A percentile compares a stretch with the other conserved stretches of the same genome.
Evolutionary conservation across 2,113 vertebrate genomes (phyloP).

Genomic region (Danio rerio): GRCz12tu NC_133189.1:37521501-37522000

Average conservation of each 20-base stretch:
- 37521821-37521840: slow-evolving; percentile 30
- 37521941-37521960: slow-evolving; percentile 45
- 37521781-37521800: slow-evolving; percentile 62
- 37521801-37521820: slow-evolving; percentile 53
- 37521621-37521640: slow-evolving; percentile 39
- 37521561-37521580: slow-evolving; percentile 4
- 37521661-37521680: slow-evolving; percentile 59
- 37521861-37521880: slow-evolving; percentile 61
- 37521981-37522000: slow-evolving; percentile 61
- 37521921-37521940: slow-evolving; percentile 41
- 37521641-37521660: slow-evolving; percentile 46
- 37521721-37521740: slow-evolving; percentile 62
- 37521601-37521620: slow-evolving; percentile 54
- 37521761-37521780: slow-evolving; percentile 54
- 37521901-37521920: slow-evolving; percentile 57
- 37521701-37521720: slow-evolving; percentile 76
- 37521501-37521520: slow-evolving; percentile 20
- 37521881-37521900: slow-evolving; percentile 47
- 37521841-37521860: slow-evolving; percentile 8
- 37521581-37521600: not conserved
- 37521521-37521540: slow-evolving; percentile 7
- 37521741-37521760: slow-evolving; percentile 32
- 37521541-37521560: slow-evolving; percentile 33
- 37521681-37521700: slow-evolving; percentile 50
- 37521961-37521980: slow-evolving; percentile 57